phyloP scores from a whole-genome alignment of 1,140 invertebrate species.

The Tribolium madens region DNA sequence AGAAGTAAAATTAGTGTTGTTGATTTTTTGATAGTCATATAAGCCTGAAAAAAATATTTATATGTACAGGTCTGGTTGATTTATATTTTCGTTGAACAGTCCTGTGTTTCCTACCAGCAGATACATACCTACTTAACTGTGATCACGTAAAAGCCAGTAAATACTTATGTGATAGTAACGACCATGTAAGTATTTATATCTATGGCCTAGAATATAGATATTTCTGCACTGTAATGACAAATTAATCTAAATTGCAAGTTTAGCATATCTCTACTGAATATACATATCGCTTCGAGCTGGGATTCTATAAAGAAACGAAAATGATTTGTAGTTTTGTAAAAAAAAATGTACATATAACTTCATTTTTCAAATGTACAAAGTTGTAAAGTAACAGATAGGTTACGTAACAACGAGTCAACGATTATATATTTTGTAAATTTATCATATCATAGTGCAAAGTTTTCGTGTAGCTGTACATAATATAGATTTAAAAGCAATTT shows the following conservation, averaged over 20 bases:
- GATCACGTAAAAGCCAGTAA: slow-evolving; percentile 50
- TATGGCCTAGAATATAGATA: slow-evolving; percentile 40
- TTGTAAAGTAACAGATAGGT: slow-evolving; percentile 57
- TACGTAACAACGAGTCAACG: slow-evolving; percentile 57
- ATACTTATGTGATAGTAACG: slow-evolving; percentile 37
- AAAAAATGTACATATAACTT: slow-evolving; percentile 52
- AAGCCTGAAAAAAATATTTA: slow-evolving; percentile 2
- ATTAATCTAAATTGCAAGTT: slow-evolving; percentile 45
- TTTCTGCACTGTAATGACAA: slow-evolving; percentile 45
- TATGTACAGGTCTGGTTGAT: neutral
- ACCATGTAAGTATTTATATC: slow-evolving; percentile 32
- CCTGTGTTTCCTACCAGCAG: slow-evolving; percentile 43
- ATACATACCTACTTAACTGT: slow-evolving; percentile 53
- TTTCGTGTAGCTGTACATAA: slow-evolving; percentile 54
- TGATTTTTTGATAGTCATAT: slow-evolving; percentile 15
- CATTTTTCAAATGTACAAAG: slow-evolving; percentile 53
- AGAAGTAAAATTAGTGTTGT: slow-evolving; percentile 20
- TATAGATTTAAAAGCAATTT: slow-evolving; percentile 47
- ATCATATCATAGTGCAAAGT: slow-evolving; percentile 56
- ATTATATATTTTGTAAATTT: slow-evolving; percentile 59
- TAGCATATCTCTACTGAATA: slow-evolving; percentile 59
- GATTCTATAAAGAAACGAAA: slow-evolving; percentile 52
- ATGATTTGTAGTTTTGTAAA: slow-evolving; percentile 57
- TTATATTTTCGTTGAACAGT: slow-evolving; percentile 10
- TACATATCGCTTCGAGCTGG: slow-evolving; percentile 63